Percentiles rank a stretch among this genome's conserved stretches.
phyloP scores from a whole-genome alignment of 2,797 vertebrate species.

The Poeciliopsis presidionis region DNA sequence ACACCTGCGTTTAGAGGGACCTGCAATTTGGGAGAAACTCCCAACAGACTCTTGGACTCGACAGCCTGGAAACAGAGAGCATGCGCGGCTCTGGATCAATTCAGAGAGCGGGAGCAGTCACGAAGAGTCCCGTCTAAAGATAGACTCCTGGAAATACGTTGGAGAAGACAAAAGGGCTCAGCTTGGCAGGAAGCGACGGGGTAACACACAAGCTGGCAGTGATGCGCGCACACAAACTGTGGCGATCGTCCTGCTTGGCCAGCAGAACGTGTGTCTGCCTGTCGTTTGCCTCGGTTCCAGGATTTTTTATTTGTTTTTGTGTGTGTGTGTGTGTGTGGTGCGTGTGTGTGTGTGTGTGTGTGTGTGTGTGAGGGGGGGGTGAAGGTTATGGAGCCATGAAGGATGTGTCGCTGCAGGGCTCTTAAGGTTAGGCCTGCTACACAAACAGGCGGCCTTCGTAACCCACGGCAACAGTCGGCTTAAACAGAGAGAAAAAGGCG shows the following conservation, averaged over 20 bases:
- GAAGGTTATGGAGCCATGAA: conserved; percentile 34
- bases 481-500: conserved; percentile 33
- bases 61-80: conserved; percentile 56
- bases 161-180: conserved; percentile 63
- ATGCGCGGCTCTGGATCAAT: conserved; percentile 59
- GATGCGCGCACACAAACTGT: conserved; percentile 37
- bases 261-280: conserved; percentile 69
- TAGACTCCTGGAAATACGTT: conserved; percentile 62
- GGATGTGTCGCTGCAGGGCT: conserved; percentile 63
- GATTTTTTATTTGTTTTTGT: conserved; percentile 43
- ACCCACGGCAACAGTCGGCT: conserved; percentile 56
- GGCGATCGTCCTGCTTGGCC: conserved; percentile 51
- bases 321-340: neutral
- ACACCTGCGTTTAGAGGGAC: conserved; percentile 38
- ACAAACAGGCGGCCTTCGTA: conserved; percentile 57
- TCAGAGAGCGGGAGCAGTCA: conserved; percentile 58
- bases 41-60: conserved; percentile 46
- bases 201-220: conserved; percentile 55
- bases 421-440: conserved; percentile 46
- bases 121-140: conserved; percentile 61
- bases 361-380: too few species aligned
- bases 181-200: conserved; percentile 62
- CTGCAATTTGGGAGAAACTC: conserved; percentile 50
- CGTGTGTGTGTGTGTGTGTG: neutral
- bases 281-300: conserved; percentile 58